These are phyloP conservation scores for Drosophila conformis DNA, from an alignment of 2,888 invertebrate species.

Conservation along the genomic window DNA sequence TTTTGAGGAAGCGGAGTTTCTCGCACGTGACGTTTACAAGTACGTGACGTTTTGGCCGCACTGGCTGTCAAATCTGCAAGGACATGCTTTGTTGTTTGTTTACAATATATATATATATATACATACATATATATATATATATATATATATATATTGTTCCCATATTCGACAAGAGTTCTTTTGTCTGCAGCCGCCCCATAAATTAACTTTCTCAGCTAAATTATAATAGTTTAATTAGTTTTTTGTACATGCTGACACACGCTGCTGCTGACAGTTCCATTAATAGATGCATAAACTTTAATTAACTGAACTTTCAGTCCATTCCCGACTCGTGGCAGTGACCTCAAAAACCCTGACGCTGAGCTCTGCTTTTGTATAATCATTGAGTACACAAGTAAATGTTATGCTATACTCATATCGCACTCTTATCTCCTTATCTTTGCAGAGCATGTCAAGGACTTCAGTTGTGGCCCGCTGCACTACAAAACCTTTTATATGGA, in stretches of 20 bases:
- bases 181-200: conserved; percentile 59
- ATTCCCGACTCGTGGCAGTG: background rate
- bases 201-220: conserved; percentile 69
- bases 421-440: conserved; percentile 8
- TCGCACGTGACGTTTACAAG: conserved; percentile 51
- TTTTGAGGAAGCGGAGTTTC: conserved; percentile 20
- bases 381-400: conserved; percentile 27
- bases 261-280: conserved; percentile 73
- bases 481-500: conserved; percentile 97
- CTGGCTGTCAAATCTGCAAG: conserved; percentile 69
- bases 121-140: background rate
- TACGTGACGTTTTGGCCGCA: conserved; percentile 63
- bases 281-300: conserved; percentile 69
- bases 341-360: conserved; percentile 31
- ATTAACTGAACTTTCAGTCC: conserved; percentile 55
- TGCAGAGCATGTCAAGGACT: conserved; percentile 97
- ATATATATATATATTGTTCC: conserved; percentile 27
- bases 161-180: conserved; percentile 28
- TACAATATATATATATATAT: conserved; percentile 4
- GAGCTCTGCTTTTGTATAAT: conserved; percentile 68
- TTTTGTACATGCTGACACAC: conserved; percentile 16
- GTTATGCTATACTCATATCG: conserved; percentile 16
- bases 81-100: conserved; percentile 44
- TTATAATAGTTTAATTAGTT: conserved; percentile 80
- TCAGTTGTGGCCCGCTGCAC: conserved; percentile 95